Evolutionary conservation across 2,888 invertebrate genomes (phyloP).

Genomic region (Euzophera pinguis): DNA sequence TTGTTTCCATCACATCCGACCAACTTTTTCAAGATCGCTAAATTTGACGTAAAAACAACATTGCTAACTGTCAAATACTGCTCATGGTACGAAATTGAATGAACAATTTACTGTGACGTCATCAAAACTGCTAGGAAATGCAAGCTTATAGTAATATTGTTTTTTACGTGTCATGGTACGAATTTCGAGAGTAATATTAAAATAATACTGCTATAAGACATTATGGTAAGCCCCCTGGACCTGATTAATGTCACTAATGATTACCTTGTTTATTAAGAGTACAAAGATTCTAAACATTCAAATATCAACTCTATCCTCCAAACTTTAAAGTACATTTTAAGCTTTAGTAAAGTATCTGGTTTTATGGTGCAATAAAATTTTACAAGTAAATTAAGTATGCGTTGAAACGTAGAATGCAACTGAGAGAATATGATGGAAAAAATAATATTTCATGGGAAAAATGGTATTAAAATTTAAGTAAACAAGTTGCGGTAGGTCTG

Average conservation of each 20-base stretch:
- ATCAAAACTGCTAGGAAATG: too few species aligned
- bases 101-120: too few species aligned
- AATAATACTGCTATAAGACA: too few species aligned
- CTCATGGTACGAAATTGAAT: too few species aligned
- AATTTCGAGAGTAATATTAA: too few species aligned
- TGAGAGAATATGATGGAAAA: neutral
- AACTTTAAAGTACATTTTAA: neutral
- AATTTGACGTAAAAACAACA: too few species aligned
- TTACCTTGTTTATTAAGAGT: conserved; percentile 36
- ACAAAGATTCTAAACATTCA: conserved; percentile 7
- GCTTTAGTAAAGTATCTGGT: neutral
- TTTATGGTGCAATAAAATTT: conserved; percentile 12
- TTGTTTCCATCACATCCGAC: too few species aligned
- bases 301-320: neutral
- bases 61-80: too few species aligned
- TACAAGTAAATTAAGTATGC: conserved; percentile 3
- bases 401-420: neutral
- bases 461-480: neutral
- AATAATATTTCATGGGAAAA: conserved; percentile 4
- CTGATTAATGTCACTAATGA: conserved; percentile 39
- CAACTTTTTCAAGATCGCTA: too few species aligned
- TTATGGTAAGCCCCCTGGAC: too few species aligned
- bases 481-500: conserved; percentile 4
- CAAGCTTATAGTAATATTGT: too few species aligned
- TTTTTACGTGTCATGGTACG: too few species aligned